Evolutionary conservation across 1,140 invertebrate genomes (phyloP).

Genomic region (Drosophila novamexicana): DNA sequence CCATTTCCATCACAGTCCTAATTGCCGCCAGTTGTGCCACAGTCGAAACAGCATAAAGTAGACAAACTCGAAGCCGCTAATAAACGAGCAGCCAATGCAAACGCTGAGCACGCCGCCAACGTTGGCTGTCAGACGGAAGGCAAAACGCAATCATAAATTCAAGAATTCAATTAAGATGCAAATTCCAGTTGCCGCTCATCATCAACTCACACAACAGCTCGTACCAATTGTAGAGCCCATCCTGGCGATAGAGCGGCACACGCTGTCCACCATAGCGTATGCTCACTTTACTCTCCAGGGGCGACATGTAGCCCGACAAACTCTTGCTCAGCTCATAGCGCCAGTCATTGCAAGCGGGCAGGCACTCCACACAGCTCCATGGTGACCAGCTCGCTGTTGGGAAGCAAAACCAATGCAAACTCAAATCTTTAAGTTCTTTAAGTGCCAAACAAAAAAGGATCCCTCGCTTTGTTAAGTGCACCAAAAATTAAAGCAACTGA

Average conservation of each 20-base stretch:
- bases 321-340: conserved; percentile 35
- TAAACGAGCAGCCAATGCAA: conserved; percentile 70
- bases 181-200: background rate
- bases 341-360: conserved; percentile 34
- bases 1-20: conserved; percentile 15
- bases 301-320: conserved; percentile 3
- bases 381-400: conserved; percentile 27
- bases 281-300: conserved; percentile 18
- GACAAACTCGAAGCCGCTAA: conserved; percentile 67
- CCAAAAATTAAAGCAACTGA: too few relatives aligned
- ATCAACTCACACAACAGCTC: conserved; percentile 41
- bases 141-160: background rate
- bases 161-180: background rate
- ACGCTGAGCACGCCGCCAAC: conserved; percentile 64
- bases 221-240: conserved; percentile 39
- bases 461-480: too few relatives aligned
- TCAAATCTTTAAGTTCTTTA: too few relatives aligned
- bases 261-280: conserved; percentile 23
- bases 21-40: conserved; percentile 58
- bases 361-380: conserved; percentile 28
- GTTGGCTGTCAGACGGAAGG: conserved; percentile 38
- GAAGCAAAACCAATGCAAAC: background rate
- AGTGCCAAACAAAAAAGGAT: too few relatives aligned
- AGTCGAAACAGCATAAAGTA: conserved; percentile 66
- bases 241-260: conserved; percentile 25